Base-by-base conservation (phyloP, 2,888 invertebrate genomes). In the Fragum sueziense region DNA sequence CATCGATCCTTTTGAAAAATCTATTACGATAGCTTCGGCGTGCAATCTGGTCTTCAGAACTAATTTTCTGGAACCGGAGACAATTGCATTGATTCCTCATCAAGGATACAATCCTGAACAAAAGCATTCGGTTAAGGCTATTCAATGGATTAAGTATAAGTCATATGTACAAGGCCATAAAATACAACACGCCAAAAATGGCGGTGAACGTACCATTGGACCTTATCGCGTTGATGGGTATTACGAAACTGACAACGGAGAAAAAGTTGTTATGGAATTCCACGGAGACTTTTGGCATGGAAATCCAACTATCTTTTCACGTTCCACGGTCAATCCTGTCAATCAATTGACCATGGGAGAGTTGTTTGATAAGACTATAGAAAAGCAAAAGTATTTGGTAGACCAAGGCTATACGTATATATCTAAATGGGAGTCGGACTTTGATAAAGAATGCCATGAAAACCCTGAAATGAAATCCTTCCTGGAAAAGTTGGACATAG, bases 361-460 rank as follows among this genome's bases (percentile, higher is more conserved):
- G 4, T 67, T 80, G 17, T 70, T 75, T 54, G 57, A 73, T 9
- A 68, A 51, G 14, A 82, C 82, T 6, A 14, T 76, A 17, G 75
- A 76, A 14, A 79, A 79, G 34, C 34, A 74, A 47, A 70, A 52
- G 22, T 79, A 71, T 59, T n/a, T 79, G 25, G 68, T 74, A 57
- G 33, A 61, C 9, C n/a, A 37, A 1, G 69, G 87, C 33, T 87
- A 89, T 71, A 85, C 87, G 14, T 80, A 85, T 27, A 52, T 71
- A 1, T 77, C 62, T 11, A 85, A 78, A 11, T 88, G 88, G 89
- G 89, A 87, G 57, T 84, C 85, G 33, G 80, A 85, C 3, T 87
- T 84, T 37, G 59, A 77, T 0, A 9, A 61, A 11, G 17, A 80
- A 65, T 31, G 85, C 9, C 79, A 85, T 41, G 29, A 62, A 1